Evolutionary conservation across 30 jellyfish, hydroid and myxozoan species (phyloP), one percentile per base, ranked within the genome.

Genomic region (Turritopsis dohrnii): DNA sequence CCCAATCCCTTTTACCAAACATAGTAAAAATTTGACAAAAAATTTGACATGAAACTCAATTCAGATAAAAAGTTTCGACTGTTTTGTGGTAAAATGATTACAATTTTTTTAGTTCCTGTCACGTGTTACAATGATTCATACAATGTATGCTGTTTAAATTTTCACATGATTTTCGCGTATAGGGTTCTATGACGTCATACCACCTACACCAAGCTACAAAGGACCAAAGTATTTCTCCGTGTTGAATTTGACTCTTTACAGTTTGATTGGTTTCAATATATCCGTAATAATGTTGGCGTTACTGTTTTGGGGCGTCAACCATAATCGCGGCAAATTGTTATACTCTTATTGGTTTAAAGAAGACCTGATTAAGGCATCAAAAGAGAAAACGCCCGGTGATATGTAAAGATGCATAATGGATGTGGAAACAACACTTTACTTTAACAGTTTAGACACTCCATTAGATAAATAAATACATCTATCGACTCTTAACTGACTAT

Each of bases 271-370:
- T 1, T 77, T 77, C 77, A 77, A 77, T 18, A 28, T 53, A 19
- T 77, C 29, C 18, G 85, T 77, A 5, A 77, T 77, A 4, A 19
- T 77, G 8, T 7, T 77, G 52, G 71, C 85, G 1, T 25, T 77
- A n/a, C 25, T 77, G 66, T 77, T 77, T 24, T 77, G 85, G 85
- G 76, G 26, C 28, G n/a, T 77, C 52, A 77, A 77, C 29, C 24
- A 76, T 29, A 77, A 77, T n/a, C 76, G 85, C 0, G 72, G 28
- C 18, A 29, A 53, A 5, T 77, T 77, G 72, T 1, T 77, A 76
- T 52, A 26, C 8, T 29, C 66, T 76, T 77, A 77, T 29, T 77
- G 85, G 85, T 29, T 77, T 3, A 77, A 77, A 77, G 85, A 74
- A 16, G 20, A 74, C 18, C 74, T 74, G 24, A 3, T 29, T 8